Conservation (phyloP, 2,888 invertebrate genomes). For the Bombylius major region DNA sequence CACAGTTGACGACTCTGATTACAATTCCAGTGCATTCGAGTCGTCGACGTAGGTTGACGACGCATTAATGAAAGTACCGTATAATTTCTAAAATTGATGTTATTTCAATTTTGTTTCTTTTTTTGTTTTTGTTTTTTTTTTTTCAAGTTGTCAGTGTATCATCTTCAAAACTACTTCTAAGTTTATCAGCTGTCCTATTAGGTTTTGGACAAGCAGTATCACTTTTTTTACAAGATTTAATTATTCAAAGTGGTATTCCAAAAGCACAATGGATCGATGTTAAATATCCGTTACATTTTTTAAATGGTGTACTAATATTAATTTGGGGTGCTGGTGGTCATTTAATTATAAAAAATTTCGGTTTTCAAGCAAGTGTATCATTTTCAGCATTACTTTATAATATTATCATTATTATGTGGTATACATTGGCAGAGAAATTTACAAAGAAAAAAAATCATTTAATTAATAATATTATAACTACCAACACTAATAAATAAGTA, state of each 20-base stretch:
- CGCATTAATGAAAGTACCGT: too few species aligned
- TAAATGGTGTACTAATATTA: conserved; percentile 31
- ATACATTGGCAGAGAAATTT: neutral
- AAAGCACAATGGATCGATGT: conserved; percentile 32
- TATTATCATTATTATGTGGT: conserved; percentile 28
- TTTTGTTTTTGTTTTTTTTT: neutral
- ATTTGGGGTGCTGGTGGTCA: conserved; percentile 32
- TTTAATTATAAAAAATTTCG: conserved; percentile 28
- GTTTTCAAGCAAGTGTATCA: conserved; percentile 31
- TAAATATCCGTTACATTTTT: conserved; percentile 29
- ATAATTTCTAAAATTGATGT: too few species aligned
- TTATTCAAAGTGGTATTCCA: conserved; percentile 32
- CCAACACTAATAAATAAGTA: too few species aligned
- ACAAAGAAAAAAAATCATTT: neutral
- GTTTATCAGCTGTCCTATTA: conserved; percentile 32
- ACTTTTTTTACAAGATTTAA: conserved; percentile 31
- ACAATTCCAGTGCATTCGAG: too few species aligned
- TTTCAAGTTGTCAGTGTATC: conserved; percentile 32
- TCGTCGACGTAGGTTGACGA: too few species aligned
- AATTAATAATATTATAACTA: too few species aligned
- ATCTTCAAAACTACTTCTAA: conserved; percentile 31
- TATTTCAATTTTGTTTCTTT: neutral
- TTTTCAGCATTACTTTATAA: conserved; percentile 28
- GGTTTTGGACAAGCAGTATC: conserved; percentile 36
- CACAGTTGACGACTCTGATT: too few species aligned